A percentile compares a stretch with the other conserved stretches of the same genome.
phyloP scores from a whole-genome alignment of 2,888 invertebrate genomes.

The Meta bourneti region DNA sequence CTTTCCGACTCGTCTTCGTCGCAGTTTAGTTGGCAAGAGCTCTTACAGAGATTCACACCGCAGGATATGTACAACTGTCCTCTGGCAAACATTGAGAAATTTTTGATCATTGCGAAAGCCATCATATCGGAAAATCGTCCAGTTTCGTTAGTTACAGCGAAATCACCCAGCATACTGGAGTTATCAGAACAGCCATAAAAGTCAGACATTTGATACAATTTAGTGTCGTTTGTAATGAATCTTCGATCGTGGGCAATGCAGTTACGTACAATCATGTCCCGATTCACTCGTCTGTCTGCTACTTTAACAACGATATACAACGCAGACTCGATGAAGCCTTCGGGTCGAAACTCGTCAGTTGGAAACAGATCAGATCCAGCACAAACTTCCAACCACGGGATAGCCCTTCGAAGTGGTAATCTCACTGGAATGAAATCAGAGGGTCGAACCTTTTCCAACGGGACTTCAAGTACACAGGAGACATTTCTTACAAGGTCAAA shows the following conservation, averaged over 20 bases:
- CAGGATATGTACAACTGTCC: constrained; percentile 16
- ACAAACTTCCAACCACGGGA: background rate
- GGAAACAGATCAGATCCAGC: background rate
- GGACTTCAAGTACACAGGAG: background rate
- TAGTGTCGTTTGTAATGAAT: background rate
- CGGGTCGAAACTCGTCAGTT: background rate
- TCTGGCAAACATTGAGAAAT: background rate
- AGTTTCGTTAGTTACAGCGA: background rate
- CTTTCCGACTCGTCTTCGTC: background rate
- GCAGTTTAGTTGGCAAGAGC: background rate
- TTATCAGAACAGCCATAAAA: constrained; percentile 24
- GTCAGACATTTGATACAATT: constrained; percentile 4
- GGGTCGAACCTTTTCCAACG: background rate
- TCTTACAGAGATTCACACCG: constrained; percentile 23
- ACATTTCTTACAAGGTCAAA: background rate
- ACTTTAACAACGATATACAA: constrained; percentile 5
- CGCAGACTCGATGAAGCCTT: background rate
- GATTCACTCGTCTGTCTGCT: background rate
- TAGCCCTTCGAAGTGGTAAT: background rate
- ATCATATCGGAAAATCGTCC: background rate
- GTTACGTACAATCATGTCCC: constrained; percentile 28
- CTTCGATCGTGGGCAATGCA: constrained; percentile 20
- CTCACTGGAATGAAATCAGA: background rate
- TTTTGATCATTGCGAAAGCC: constrained; percentile 20
- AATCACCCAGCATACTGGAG: background rate